Evolutionary conservation across 2,888 invertebrate species (phyloP).

Genomic region (Glaucopsyche alexis): DNA sequence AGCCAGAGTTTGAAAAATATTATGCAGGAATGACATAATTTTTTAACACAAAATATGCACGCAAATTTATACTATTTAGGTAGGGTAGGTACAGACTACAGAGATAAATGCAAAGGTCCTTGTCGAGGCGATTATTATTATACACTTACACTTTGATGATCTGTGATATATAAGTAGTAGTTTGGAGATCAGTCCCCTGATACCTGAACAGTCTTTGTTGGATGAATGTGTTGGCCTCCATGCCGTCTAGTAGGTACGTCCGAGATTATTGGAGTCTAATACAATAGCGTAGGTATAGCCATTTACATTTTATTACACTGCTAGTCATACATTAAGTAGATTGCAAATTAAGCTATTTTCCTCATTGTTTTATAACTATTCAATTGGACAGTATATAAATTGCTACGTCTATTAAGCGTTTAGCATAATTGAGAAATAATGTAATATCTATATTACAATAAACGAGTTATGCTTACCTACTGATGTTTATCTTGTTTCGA

Average conservation of each 20-base stretch:
- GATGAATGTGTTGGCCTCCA: neutral
- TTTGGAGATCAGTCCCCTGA: neutral
- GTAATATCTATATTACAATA: neutral
- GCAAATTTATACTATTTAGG: neutral
- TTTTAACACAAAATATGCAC: neutral
- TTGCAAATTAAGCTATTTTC: neutral
- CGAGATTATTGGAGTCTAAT: neutral
- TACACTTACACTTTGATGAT: neutral
- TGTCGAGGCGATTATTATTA: no score
- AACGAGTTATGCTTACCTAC: constrained; percentile 4
- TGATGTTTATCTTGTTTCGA: neutral
- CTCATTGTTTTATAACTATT: neutral
- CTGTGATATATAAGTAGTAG: constrained; percentile 1
- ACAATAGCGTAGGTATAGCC: neutral
- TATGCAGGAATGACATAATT: neutral
- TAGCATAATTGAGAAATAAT: neutral
- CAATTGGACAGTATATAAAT: neutral
- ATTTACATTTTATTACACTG: neutral
- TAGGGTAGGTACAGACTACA: no score
- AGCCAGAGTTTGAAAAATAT: neutral
- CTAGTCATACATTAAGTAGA: neutral
- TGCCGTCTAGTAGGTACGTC: neutral
- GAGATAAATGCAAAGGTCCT: neutral
- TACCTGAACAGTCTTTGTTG: no score
- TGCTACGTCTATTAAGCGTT: neutral